A percentile compares a stretch with the other conserved stretches of the same genome.
Evolutionary conservation across 2,888 invertebrate species (phyloP).

Genomic region (Hypolimnas misippus): DNA sequence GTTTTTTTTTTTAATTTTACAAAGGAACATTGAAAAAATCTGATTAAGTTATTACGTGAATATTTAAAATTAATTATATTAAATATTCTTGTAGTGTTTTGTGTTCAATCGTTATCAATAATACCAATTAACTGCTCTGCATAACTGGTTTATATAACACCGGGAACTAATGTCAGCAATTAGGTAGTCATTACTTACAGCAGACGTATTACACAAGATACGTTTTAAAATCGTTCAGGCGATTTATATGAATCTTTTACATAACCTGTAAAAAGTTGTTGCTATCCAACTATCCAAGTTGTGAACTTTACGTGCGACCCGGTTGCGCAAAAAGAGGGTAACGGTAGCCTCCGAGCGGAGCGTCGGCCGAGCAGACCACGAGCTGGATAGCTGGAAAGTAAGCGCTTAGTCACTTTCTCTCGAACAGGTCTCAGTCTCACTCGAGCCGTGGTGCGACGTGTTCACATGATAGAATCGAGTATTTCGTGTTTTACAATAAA

Average conservation of each 20-base stretch:
- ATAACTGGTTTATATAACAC: conserved; percentile 21
- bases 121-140: conserved; percentile 11
- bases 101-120: not conserved
- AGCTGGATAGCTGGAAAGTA: conserved; percentile 73
- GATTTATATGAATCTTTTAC: conserved; percentile 1
- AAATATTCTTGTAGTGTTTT: too few relatives aligned
- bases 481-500: conserved; percentile 23
- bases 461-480: conserved; percentile 36
- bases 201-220: conserved; percentile 11
- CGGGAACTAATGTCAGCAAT: conserved; percentile 18
- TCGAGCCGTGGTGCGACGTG: conserved; percentile 52
- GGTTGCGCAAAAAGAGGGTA: conserved; percentile 70
- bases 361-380: conserved; percentile 41
- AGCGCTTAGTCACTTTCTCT: conserved; percentile 77
- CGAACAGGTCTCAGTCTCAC: conserved; percentile 58
- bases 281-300: conserved; percentile 52
- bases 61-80: too few relatives aligned
- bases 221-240: not conserved
- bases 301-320: conserved; percentile 66
- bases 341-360: conserved; percentile 67
- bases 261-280: conserved; percentile 42
- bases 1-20: too few relatives aligned
- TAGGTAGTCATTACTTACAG: not conserved
- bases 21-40: too few relatives aligned
- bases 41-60: too few relatives aligned